A percentile compares a stretch with the other conserved stretches of the same genome.
phyloP scores from a whole-genome alignment of 1,140 invertebrate genomes.

The Dysdera silvatica region DNA sequence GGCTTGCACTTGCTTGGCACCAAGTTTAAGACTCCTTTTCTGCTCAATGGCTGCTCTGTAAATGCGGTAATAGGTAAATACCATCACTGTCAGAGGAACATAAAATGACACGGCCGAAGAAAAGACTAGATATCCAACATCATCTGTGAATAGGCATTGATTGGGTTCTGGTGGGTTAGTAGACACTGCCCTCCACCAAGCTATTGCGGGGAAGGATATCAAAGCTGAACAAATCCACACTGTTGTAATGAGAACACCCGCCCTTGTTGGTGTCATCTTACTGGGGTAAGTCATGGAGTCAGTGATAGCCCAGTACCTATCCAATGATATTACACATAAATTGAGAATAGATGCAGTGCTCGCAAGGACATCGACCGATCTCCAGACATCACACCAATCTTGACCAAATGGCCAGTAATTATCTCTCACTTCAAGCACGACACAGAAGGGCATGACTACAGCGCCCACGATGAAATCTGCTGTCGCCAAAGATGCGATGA shows the following conservation, averaged over 20 bases:
- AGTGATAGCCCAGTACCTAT: slow-evolving; percentile 95
- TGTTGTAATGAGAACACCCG: slow-evolving; percentile 70
- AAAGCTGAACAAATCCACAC: slow-evolving; percentile 89
- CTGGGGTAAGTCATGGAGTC: slow-evolving; percentile 94
- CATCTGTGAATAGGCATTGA: slow-evolving; percentile 82
- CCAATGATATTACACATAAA: slow-evolving; percentile 89
- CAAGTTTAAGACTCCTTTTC: slow-evolving; percentile 70
- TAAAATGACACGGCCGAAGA: slow-evolving; percentile 97
- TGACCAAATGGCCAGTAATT: slow-evolving; percentile 44
- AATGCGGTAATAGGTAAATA: slow-evolving; percentile 90
- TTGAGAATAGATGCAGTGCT: slow-evolving; percentile 94
- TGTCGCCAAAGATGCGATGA: slow-evolving; percentile 66
- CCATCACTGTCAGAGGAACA: slow-evolving; percentile 92
- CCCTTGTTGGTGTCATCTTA: slow-evolving; percentile 73
- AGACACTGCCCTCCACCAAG: slow-evolving; percentile 77
- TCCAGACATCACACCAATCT: slow-evolving; percentile 91
- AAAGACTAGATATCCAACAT: slow-evolving; percentile 83
- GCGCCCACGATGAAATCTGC: slow-evolving; percentile 69
- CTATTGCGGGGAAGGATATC: slow-evolving; percentile 92
- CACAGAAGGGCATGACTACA: slow-evolving; percentile 68
- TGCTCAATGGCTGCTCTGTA: slow-evolving; percentile 90
- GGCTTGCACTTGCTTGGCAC: slow-evolving; percentile 53
- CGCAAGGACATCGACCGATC: slow-evolving; percentile 90
- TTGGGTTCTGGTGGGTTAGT: slow-evolving; percentile 29
- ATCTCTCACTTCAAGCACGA: slow-evolving; percentile 62